These are phyloP conservation scores for Hemiscyllium ocellatum DNA, from an alignment of 2,113 vertebrate species.

Conservation along the genomic window DNA sequence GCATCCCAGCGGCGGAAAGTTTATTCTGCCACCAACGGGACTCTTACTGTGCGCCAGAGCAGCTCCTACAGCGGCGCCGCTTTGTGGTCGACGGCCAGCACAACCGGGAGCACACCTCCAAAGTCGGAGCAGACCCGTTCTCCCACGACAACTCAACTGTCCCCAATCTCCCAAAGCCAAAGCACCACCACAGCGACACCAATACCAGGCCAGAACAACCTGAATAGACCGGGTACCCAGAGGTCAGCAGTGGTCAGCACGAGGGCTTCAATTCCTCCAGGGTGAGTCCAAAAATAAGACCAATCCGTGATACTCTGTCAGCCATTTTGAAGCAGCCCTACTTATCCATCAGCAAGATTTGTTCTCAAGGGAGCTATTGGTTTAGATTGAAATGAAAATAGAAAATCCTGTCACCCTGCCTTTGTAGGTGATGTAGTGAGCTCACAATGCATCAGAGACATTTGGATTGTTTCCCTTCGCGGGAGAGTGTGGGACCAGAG, in stretches of 20 bases:
- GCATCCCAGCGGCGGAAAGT: conserved; percentile 82
- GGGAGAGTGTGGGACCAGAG: no score
- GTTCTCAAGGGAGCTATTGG: not conserved
- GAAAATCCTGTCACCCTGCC: not conserved
- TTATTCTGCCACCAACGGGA: conserved; percentile 50
- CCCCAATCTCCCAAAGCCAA: conserved; percentile 55
- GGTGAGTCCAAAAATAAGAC: conserved; percentile 60
- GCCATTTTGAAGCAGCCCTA: not conserved
- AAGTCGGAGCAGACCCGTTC: conserved; percentile 65
- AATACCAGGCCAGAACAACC: conserved; percentile 83
- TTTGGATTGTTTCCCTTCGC: no score
- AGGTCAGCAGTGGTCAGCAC: conserved; percentile 61
- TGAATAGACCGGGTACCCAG: conserved; percentile 82
- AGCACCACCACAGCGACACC: conserved; percentile 48
- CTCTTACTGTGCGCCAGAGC: conserved; percentile 68
- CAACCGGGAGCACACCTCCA: conserved; percentile 36
- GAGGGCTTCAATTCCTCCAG: conserved; percentile 74
- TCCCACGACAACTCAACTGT: conserved; percentile 45
- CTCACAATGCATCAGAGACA: not conserved
- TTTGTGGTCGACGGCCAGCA: conserved; percentile 59
- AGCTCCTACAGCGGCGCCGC: conserved; percentile 75
- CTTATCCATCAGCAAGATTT: not conserved
- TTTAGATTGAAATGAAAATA: not conserved
- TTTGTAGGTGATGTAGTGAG: not conserved
- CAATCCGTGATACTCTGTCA: not conserved